These are phyloP conservation scores for Notodonta ziczac DNA, from an alignment of 2,888 invertebrate genomes.

Conservation along the genomic window DNA sequence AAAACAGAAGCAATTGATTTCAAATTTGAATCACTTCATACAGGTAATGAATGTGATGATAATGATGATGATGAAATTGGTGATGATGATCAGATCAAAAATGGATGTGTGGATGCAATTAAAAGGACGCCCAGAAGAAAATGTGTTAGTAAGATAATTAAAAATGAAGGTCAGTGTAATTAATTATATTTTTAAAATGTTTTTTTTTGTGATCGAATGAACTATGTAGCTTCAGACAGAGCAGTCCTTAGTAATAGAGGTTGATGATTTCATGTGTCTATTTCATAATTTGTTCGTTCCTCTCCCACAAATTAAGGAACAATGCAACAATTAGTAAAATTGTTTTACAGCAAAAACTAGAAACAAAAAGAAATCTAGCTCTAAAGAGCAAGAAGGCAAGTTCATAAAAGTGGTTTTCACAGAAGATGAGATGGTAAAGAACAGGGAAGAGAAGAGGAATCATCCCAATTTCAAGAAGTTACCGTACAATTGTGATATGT, in stretches of 20 bases:
- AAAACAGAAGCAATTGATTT: background rate
- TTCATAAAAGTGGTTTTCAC: conserved; percentile 47
- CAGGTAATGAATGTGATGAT: background rate
- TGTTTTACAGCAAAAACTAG: background rate
- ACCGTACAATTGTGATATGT: conserved; percentile 63
- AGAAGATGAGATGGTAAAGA: conserved; percentile 55
- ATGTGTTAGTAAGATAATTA: background rate
- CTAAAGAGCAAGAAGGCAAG: conserved; percentile 39
- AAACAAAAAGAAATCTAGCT: conserved; percentile 12
- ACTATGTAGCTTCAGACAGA: no score
- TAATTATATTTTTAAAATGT: background rate
- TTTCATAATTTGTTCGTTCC: no score
- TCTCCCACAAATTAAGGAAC: no score
- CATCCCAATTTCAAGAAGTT: conserved; percentile 67
- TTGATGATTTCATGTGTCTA: no score
- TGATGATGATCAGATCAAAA: background rate
- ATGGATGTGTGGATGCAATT: background rate
- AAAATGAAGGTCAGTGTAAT: background rate
- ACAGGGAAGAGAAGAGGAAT: conserved; percentile 57
- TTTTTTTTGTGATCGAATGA: no score
- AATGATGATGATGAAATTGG: background rate
- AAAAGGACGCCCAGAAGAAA: background rate
- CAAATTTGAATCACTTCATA: background rate
- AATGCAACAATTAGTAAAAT: no score
- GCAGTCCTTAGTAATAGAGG: no score